phyloP scores from a whole-genome alignment of 2,797 vertebrate genomes.

The Cynodonichthys magdalenae region DNA sequence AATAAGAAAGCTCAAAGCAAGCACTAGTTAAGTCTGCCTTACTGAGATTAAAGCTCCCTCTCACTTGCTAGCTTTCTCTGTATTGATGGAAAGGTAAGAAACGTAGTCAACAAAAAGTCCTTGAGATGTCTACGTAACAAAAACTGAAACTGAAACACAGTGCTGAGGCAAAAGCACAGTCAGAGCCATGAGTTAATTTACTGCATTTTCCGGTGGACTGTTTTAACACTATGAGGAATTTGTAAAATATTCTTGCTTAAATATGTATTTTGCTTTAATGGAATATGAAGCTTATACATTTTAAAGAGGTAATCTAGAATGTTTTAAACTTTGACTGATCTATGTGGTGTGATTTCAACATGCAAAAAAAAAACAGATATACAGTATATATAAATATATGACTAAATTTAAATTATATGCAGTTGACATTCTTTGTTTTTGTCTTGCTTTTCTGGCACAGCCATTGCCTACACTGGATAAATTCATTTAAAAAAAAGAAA shows the following conservation, averaged over 20 bases:
- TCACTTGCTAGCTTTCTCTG: slow-evolving; percentile 10
- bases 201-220: neutral
- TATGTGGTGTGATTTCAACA: slow-evolving; percentile 36
- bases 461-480: too few species aligned
- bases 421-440: too few species aligned
- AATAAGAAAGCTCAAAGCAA: slow-evolving; percentile 65
- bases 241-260: neutral
- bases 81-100: slow-evolving; percentile 68
- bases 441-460: too few species aligned
- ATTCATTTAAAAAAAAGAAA: too few species aligned
- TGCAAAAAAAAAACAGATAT: neutral
- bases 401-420: too few species aligned
- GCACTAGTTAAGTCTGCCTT: slow-evolving; percentile 68
- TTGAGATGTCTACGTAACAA: slow-evolving; percentile 59
- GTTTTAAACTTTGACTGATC: neutral
- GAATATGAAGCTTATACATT: neutral
- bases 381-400: too few species aligned
- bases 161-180: slow-evolving; percentile 11
- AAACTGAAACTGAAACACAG: slow-evolving; percentile 14
- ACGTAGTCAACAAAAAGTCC: slow-evolving; percentile 68
- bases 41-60: slow-evolving; percentile 67
- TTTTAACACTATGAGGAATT: slow-evolving; percentile 1
- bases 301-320: neutral
- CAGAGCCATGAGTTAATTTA: neutral
- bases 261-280: slow-evolving; percentile 7